Evolutionary conservation across 1,140 invertebrate species (phyloP).

Genomic region (Reticulitermes speratus): DNA sequence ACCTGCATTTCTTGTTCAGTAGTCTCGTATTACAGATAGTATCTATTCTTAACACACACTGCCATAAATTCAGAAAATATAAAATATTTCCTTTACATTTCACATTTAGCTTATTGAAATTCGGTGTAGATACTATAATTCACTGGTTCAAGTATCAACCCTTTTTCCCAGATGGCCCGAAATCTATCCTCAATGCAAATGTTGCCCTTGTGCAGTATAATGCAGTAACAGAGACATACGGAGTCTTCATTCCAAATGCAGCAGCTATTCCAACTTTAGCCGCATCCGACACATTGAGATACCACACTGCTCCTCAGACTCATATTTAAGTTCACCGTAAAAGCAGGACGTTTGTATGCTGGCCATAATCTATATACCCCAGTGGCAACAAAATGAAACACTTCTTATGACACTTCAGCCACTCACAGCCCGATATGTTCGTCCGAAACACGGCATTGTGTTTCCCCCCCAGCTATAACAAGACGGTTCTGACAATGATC

Average conservation of each 20-base stretch:
- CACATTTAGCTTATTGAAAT: background rate
- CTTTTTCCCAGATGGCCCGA: background rate
- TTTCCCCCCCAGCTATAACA: background rate
- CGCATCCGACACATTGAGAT: background rate
- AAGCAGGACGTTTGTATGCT: conserved; percentile 4
- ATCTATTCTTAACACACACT: no score
- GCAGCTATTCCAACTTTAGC: background rate
- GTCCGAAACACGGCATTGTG: background rate
- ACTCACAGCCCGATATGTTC: background rate
- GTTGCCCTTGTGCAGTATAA: background rate
- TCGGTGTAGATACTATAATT: background rate
- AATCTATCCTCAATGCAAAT: background rate
- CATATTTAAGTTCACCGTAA: background rate
- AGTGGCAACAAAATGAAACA: background rate
- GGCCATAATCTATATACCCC: background rate
- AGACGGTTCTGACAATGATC: background rate
- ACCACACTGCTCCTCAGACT: background rate
- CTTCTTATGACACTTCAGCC: background rate
- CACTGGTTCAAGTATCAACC: background rate
- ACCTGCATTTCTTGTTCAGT: no score
- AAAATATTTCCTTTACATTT: background rate
- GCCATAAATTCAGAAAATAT: background rate
- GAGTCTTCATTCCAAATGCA: background rate
- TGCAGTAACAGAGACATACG: background rate
- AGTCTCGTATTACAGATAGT: no score